These are phyloP conservation scores for Dione vanillae DNA, from an alignment of 2,888 invertebrate genomes.

Conservation along the genomic window DNA sequence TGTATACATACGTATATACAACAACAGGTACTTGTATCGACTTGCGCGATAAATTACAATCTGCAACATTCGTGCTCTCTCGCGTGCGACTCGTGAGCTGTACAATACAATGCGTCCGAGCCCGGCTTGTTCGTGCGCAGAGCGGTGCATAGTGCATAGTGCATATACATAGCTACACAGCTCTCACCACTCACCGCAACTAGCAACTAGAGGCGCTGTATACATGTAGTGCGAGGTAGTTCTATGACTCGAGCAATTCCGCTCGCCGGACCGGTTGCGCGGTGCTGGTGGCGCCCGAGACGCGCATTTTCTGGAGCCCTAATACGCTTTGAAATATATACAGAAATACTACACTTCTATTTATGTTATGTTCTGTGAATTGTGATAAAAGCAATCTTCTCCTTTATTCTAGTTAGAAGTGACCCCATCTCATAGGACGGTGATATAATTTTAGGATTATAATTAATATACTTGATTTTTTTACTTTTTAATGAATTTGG, in stretches of 20 bases:
- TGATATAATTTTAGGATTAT: too few species aligned
- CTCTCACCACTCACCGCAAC: too few species aligned
- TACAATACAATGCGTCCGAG: not conserved
- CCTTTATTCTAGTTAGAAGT: not conserved
- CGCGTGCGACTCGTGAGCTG: not conserved
- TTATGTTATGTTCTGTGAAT: slow-evolving; percentile 31
- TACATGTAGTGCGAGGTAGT: not conserved
- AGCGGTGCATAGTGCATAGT: too few species aligned
- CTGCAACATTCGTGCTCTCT: not conserved
- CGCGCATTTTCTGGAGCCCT: slow-evolving; percentile 9
- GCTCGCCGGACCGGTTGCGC: slow-evolving; percentile 1
- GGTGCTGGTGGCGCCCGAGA: slow-evolving; percentile 8
- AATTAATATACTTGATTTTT: too few species aligned
- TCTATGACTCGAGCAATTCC: not conserved
- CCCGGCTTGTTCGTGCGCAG: not conserved
- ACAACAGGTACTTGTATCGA: not conserved
- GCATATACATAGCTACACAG: too few species aligned
- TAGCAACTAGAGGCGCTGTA: too few species aligned
- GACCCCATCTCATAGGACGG: not conserved
- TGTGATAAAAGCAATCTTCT: slow-evolving; percentile 24
- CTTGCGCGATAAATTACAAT: slow-evolving; percentile 12
- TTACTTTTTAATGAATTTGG: not conserved
- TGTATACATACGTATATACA: too few species aligned
- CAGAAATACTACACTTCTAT: slow-evolving; percentile 24
- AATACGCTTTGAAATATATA: slow-evolving; percentile 17